Base-by-base conservation (phyloP, 2,113 vertebrate genomes). In the Pangasianodon gigas region DNA sequence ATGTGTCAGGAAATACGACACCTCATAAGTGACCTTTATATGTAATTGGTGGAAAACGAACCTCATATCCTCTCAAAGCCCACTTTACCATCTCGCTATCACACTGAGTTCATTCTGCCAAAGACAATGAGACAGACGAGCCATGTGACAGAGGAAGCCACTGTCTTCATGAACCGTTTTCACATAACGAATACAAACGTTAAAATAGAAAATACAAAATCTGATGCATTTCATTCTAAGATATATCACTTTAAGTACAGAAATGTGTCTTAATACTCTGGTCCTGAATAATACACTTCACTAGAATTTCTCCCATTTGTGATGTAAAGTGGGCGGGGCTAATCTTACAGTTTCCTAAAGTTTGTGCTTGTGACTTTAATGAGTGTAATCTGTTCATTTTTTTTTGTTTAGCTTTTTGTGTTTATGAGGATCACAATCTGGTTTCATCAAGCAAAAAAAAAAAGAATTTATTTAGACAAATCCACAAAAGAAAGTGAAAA, bases 1-100 rank as follows among this genome's bases (percentile, higher is more conserved):
- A 74, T 13, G 44, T 69, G 83, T 56, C 9, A 77, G 88, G 58
- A 60, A 82, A 62, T 62, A 60, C 37, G 56, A 75, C 44, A 29
- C 11, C 62, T 81, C 41, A 6, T 29, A 85, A 85, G 48, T 90
- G 88, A 87, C 90, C 90, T 89, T 87, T 69, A 19, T 11, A 0
- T 84, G 29, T 88, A 87, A 91, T 87, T 74, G 88, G 51, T 74
- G 18, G 24, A 7, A n/a, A 52, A 24, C 41, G 60, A 51, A 80
- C 51, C 56, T 87, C 24, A 2, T 74, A 37, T 90, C 37, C 37
- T 84, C 19, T 84, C 82, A 14, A 11, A 46, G 82, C 37, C 21
- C 56, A 44, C 24, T 32, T 32, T 1, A 26, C 8, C 71, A 51
- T 71, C 75, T 87, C 65, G 4, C 4, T 24, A 52, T 62, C 48